Evolutionary conservation across 1,140 invertebrate species (phyloP), one percentile per base, ranked within the genome.

Genomic region (Latrodectus geometricus): DNA sequence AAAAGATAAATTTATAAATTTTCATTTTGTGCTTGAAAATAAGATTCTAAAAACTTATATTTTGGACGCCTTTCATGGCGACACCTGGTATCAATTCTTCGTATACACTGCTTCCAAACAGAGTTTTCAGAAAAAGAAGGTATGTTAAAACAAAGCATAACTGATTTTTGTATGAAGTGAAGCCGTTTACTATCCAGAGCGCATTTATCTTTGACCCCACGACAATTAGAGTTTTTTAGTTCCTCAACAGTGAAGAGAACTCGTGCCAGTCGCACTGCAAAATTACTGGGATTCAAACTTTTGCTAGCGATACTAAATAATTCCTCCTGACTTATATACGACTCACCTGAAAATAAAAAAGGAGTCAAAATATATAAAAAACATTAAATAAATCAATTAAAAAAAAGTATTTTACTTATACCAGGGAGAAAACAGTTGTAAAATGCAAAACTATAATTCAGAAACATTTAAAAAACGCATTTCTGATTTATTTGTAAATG

Each of bases 251-350:
- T n/a, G 20, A 74, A 74, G 14, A 74, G 20, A 48, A 74, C n/a
- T 74, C 72, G 50, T 12, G 72, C 72, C 11, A 74, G 14, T 12
- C 52, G 49, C 23, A 74, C 72, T 50, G 72, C 72, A 74, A 74
- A 74, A 8, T 74, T 48, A 52, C 20, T 74, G 20, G 72, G 72
- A 50, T 52, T 74, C 49, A 15, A n/a, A 20, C 72, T 50, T 74
- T 50, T 50, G 17, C 14, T 8, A 74, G 9, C 49, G 50, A 74
- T n/a, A 11, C 4, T 20, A 11, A 74, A 8, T 50, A 74, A 20
- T 15, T 74, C 49, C n/a, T 74, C 76, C 17, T 82, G 14, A 66
- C 79, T 72, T 5, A 81, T 68, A 69, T 96, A 93, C 89, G 35
- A 35, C 35, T 3, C 5, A 35, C 5, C 35, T 35, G 35, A 35